Evolutionary conservation across 2,888 invertebrate species (phyloP), one percentile per base, ranked within the genome.

Genomic region (Trissoscelio sp.): DNA sequence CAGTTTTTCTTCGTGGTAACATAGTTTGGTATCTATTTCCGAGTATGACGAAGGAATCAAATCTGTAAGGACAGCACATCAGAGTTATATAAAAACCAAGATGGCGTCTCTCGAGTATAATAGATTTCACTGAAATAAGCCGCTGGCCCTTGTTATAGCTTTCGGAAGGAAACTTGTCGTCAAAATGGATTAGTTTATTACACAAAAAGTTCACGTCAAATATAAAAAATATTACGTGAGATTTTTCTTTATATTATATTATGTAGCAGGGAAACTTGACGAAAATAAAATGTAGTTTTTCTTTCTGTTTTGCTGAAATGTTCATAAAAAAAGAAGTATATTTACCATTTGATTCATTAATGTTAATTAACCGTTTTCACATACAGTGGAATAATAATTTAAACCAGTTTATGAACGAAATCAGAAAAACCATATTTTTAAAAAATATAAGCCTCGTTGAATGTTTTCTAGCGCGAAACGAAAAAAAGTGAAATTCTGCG

Each of bases 401-500:
- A 42, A 12, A 14, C n/a, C n/a, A 14, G 39, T 42, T 42, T 42
- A 4, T 42, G 1, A 42, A 37, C 37, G 11, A 37, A 37, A 37
- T 37, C n/a, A 3, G 5, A 7, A 14, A 14, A 0, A 14, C 2
- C 9, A 9, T 2, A 24, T 16, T 57, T 57, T 22, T 22, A 11
- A 31, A 62, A 46, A 31, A 46, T 46, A 34, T 48, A 48, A 46
- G 48, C 48, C 34, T 39, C 37, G 51, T 60, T 60, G 67, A 60
- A 60, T 48, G 58, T 70, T 62, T 74, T 62, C 60, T 48, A 57
- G 37, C 66, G 62, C 57, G 69, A 77, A 51, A 64, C 42, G 58
- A 75, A 72, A 57, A 53, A 80, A 75, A 79, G 51, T 75, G 78
- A 84, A 81, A 79, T 74, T 84, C 82, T 81, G 82, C 55, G 44